Evolutionary conservation across 2,888 invertebrate species (phyloP), one percentile per base, ranked within the genome.

Genomic region (Synergus laeviventris): DNA sequence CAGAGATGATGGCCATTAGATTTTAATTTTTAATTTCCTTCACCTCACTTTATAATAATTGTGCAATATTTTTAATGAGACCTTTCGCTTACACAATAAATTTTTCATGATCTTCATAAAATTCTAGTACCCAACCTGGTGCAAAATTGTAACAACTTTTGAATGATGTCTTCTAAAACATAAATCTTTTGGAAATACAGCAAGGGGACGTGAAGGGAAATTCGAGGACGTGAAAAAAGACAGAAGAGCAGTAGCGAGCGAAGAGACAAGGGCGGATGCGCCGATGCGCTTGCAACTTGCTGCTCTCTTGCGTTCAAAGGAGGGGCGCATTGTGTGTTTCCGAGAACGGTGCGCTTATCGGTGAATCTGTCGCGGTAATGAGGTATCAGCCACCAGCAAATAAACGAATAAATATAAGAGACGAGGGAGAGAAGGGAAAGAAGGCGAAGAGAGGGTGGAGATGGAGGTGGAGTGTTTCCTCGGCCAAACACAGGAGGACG

Each of bases 361-460:
- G 87, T 86, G 89, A 89, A 90, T 90, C 90, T 90, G 90, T 90
- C 90, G 90, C 90, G 90, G 90, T 90, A 90, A 90, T 90, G 90
- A 90, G 90, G 90, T 90, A 90, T 90, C 90, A 90, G 89, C 87
- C 89, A 87, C 84, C 86, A 89, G 86, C 88, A 89, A 90, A 90
- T 90, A 90, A 90, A 90, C 86, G 87, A 90, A 89, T 87, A 87
- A 89, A 88, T 84, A 86, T 86, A 85, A 85, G n/a, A 85, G 79
- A 80, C 66, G 45, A 66, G 78, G 78, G 76, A 77, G 73, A 76
- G 82, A 82, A 84, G 82, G 82, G 84, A 77, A 82, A 77, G 74
- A 78, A 76, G 78, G 73, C 78, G 74, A 61, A 76, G 31, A 31
- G 66, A 74, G 66, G 64, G 74, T 73, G 39, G 14, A 74, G 60